Conservation (phyloP, 2,797 vertebrate genomes). For the Galagoides demidoff region DNA sequence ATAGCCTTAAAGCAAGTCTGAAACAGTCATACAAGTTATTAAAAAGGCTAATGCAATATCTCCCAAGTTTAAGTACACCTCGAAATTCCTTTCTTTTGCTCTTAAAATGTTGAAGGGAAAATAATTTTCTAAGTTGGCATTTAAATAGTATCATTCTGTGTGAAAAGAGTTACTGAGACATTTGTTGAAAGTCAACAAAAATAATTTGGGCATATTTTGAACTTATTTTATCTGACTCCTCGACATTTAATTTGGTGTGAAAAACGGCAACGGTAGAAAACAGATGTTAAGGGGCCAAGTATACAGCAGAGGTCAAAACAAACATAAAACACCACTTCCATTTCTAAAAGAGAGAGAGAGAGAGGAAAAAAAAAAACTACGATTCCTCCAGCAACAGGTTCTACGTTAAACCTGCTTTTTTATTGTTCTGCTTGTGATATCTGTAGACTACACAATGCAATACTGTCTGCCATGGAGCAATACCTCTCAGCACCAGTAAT, state of each 20-base stretch:
- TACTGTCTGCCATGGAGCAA: slow-evolving; percentile 88
- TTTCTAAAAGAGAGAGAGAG: slow-evolving; percentile 70
- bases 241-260: slow-evolving; percentile 91
- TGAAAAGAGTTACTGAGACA: slow-evolving; percentile 84
- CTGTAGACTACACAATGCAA: slow-evolving; percentile 89
- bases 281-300: slow-evolving; percentile 89
- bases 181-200: slow-evolving; percentile 87
- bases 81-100: slow-evolving; percentile 79
- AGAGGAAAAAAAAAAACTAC: slow-evolving; percentile 69
- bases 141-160: slow-evolving; percentile 76
- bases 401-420: slow-evolving; percentile 89
- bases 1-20: slow-evolving; percentile 74
- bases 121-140: slow-evolving; percentile 80
- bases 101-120: slow-evolving; percentile 79
- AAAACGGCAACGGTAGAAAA: slow-evolving; percentile 90
- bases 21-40: slow-evolving; percentile 68
- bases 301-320: slow-evolving; percentile 89
- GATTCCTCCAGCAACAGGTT: slow-evolving; percentile 89
- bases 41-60: slow-evolving; percentile 74
- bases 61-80: slow-evolving; percentile 79
- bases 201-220: slow-evolving; percentile 88
- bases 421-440: slow-evolving; percentile 89
- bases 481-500: slow-evolving; percentile 92
- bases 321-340: slow-evolving; percentile 87
- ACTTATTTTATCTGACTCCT: slow-evolving; percentile 89